Conservation (phyloP, 2,888 invertebrate genomes). For the Caenorhabditis sp. region DNA sequence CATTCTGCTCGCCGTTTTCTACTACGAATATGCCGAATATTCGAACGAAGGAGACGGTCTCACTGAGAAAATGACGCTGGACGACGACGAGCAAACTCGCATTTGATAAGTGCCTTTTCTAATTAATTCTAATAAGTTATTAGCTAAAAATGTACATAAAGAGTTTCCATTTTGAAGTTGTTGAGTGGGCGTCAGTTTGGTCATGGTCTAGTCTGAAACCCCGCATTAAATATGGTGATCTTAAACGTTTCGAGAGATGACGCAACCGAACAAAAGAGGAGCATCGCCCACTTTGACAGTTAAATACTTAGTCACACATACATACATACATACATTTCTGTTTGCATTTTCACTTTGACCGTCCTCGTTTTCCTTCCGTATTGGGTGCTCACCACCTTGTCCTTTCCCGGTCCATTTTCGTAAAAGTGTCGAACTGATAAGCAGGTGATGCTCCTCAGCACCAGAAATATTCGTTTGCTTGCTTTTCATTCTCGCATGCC, state of each 20-base stretch:
- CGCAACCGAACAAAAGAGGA: conserved; percentile 15
- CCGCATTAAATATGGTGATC: conserved; percentile 14
- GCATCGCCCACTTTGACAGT: background rate
- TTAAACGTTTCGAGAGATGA: conserved; percentile 37
- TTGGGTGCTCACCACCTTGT: background rate
- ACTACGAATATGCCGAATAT: conserved; percentile 81
- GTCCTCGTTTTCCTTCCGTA: background rate
- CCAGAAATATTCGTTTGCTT: too few species aligned
- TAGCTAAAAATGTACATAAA: conserved; percentile 4
- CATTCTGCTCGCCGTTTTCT: conserved; percentile 86
- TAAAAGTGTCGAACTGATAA: background rate
- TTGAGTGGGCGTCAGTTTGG: background rate
- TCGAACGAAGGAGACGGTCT: conserved; percentile 24
- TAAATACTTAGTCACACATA: background rate
- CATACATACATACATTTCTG: background rate
- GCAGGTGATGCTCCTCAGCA: too few species aligned
- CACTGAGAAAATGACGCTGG: conserved; percentile 20
- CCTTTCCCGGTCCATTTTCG: background rate
- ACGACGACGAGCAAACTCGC: conserved; percentile 37
- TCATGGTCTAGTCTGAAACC: background rate
- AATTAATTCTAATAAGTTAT: conserved; percentile 22
- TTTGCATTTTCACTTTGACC: conserved; percentile 6
- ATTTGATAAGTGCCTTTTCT: conserved; percentile 32
- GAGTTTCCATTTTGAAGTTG: background rate
- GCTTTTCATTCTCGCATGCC: too few species aligned